Evolutionary conservation across 2,113 vertebrate genomes (phyloP), one percentile per base, ranked within the genome.

Genomic region (Pelvicachromis taeniatus): DNA sequence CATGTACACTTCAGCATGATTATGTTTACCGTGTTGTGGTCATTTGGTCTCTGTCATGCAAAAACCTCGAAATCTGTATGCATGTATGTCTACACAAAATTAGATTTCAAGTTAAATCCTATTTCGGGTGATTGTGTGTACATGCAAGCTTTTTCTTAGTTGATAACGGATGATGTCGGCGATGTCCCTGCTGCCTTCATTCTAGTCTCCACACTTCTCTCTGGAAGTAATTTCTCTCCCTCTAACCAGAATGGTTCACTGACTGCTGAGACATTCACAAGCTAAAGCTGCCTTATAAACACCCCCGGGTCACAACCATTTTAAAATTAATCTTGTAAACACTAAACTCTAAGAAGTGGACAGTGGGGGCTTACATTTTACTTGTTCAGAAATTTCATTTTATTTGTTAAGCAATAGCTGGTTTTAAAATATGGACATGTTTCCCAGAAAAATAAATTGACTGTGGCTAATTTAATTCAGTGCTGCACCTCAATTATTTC

Each of bases 251-350:
- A 80, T 83, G 82, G 92, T 94, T 90, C 81, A 77, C 81, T 85
- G 88, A 94, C 95, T 89, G 95, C 88, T 94, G 75, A 91, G 91
- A 94, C 91, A 85, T 89, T 95, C 89, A 81, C 80, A 86, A 92
- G 40, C 84, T 89, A 92, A 95, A 95, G 87, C 83, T 48, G 81
- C 77, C 92, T 81, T 85, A 87, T 91, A 94, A 95, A 95, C 92
- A 93, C 68, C 91, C 83, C n/a, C 83, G 84, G 94, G 93, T 94
- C 95, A 88, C 77, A 82, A 73, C 75, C 77, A 90, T 93, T 95
- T 96, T 77, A 90, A 94, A 93, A 90, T 90, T 81, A 90, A 85
- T 88, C 89, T 84, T 85, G 89, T 94, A 94, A 94, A 94, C 94
- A 84, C 52, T 26, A 26, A 84, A 75, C 35, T 86, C 13, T 35